phyloP scores from a whole-genome alignment of 2,113 vertebrate genomes.

The Hippopotamus amphibius region DNA sequence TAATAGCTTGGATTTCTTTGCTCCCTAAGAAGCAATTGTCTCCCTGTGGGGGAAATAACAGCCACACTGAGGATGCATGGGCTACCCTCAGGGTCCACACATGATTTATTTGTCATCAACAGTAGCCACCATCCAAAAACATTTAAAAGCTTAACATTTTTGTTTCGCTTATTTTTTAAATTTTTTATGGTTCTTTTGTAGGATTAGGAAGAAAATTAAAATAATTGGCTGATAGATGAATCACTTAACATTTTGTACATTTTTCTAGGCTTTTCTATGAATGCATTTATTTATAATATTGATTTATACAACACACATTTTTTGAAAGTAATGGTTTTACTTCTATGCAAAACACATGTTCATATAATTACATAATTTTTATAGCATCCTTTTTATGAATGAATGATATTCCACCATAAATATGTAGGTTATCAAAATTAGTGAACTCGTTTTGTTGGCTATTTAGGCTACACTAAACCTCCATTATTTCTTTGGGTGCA shows the following conservation, averaged over 20 bases:
- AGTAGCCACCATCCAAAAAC: background rate
- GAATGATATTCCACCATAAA: background rate
- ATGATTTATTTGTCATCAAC: background rate
- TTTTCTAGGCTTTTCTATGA: background rate
- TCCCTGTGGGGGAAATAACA: accelerated
- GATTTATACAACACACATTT: background rate
- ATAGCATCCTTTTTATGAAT: background rate
- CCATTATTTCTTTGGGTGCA: background rate
- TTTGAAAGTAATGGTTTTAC: background rate
- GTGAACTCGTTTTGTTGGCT: background rate
- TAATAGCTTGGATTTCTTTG: background rate
- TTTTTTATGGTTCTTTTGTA: background rate
- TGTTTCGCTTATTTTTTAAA: background rate
- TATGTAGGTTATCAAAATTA: background rate
- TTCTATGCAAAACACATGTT: background rate
- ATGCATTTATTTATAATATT: background rate
- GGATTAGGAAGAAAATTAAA: background rate
- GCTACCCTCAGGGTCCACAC: background rate
- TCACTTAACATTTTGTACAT: background rate
- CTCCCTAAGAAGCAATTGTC: background rate
- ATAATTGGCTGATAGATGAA: background rate
- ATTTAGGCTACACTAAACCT: background rate
- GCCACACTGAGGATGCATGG: accelerated
- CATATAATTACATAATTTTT: background rate
- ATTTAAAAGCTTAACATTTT: background rate